phyloP scores from a whole-genome alignment of 1,140 invertebrate species.

The Pentalonia nigronervosa region DNA sequence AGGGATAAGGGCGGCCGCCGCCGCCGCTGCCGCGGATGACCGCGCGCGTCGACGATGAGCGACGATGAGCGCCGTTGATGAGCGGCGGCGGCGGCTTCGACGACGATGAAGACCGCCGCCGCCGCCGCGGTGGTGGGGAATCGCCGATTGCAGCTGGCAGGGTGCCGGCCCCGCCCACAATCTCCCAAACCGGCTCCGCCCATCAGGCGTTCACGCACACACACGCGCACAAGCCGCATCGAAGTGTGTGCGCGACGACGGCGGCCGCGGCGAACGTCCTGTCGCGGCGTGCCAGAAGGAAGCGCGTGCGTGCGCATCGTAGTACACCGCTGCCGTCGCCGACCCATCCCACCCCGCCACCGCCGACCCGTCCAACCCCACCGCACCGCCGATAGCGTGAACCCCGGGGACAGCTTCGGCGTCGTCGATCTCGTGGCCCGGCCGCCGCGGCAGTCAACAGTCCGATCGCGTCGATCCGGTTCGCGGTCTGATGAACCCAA shows the following conservation, averaged over 20 bases:
- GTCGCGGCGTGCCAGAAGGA: not conserved
- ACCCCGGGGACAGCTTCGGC: constrained; percentile 48
- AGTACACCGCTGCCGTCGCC: not conserved
- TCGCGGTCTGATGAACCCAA: constrained; percentile 46
- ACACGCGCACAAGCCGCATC: not conserved
- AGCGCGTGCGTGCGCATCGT: constrained; percentile 22
- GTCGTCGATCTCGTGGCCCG: constrained; percentile 51
- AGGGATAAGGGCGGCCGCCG: not conserved
- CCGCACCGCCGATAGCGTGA: not conserved
- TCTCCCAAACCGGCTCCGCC: constrained; percentile 28
- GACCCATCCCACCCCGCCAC: not conserved
- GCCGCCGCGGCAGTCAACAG: constrained; percentile 45
- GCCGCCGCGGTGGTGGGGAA: constrained; percentile 1
- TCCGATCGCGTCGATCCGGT: constrained; percentile 57
- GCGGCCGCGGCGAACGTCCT: not conserved
- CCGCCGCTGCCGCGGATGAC: constrained; percentile 18
- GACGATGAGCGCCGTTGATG: constrained; percentile 36
- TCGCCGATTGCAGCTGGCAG: constrained; percentile 40
- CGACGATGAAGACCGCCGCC: not conserved
- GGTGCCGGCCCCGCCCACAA: constrained; percentile 43
- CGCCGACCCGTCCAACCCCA: not conserved
- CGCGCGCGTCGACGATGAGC: constrained; percentile 48
- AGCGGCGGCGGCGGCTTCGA: not conserved
- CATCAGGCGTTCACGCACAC: not conserved
- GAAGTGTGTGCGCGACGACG: not conserved